These are phyloP conservation scores for Trematocara variabile DNA, from an alignment of 2,113 vertebrate genomes.

Conservation along the genomic window DNA sequence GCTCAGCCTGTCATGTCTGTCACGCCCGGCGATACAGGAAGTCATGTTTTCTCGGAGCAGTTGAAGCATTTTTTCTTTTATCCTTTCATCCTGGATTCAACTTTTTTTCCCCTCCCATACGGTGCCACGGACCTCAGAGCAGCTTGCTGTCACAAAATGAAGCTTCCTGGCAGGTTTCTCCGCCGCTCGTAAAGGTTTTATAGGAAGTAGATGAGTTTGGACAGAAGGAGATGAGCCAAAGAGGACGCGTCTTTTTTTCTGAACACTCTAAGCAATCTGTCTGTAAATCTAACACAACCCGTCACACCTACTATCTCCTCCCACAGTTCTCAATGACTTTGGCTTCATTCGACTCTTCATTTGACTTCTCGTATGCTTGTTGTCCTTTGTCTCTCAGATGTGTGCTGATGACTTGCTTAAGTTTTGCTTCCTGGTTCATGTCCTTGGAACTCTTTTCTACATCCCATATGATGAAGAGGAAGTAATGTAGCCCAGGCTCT, in stretches of 20 bases:
- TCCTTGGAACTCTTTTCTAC: background rate
- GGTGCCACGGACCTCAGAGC: background rate
- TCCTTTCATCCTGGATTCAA: background rate
- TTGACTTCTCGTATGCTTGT: background rate
- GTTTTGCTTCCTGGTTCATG: background rate
- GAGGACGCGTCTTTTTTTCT: background rate
- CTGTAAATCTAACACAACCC: background rate
- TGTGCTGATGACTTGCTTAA: background rate
- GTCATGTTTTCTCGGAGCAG: conserved; percentile 44
- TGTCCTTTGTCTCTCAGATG: background rate
- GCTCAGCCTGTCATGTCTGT: conserved; percentile 66
- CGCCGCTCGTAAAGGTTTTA: conserved; percentile 13
- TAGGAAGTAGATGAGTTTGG: background rate
- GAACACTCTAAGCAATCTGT: background rate
- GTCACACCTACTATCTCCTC: background rate
- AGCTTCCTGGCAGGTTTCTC: background rate
- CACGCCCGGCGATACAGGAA: conserved; percentile 53
- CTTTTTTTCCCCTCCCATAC: background rate
- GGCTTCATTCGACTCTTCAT: background rate
- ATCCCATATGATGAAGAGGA: background rate
- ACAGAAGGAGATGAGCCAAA: background rate
- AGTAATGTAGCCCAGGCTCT: background rate
- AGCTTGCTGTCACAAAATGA: background rate
- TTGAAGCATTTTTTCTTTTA: conserved; percentile 14
- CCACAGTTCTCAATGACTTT: background rate